Evolutionary conservation across 2,797 vertebrate species (phyloP).

Genomic region (Tamandua tetradactyla): DNA sequence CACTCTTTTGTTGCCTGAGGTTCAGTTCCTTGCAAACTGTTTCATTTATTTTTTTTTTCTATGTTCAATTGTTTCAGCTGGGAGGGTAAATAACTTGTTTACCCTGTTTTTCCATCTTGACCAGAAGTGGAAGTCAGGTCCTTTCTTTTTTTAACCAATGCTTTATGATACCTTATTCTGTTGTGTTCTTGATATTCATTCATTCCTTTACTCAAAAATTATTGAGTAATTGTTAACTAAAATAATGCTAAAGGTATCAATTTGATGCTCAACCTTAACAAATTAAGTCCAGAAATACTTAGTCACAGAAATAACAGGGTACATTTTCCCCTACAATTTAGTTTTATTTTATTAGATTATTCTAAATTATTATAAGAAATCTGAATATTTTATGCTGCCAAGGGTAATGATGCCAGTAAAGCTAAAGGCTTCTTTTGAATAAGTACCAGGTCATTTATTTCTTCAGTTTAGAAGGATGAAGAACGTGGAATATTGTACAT

Average conservation of each 20-base stretch:
- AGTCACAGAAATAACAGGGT: background rate
- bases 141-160: conserved; percentile 20
- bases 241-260: background rate
- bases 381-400: background rate
- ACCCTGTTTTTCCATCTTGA: background rate
- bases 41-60: conserved; percentile 14
- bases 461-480: background rate
- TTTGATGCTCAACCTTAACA: background rate
- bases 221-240: background rate
- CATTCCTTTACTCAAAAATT: background rate
- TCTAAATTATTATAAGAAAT: background rate
- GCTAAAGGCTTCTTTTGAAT: background rate
- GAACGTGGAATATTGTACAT: background rate
- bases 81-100: background rate
- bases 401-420: background rate
- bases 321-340: background rate
- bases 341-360: background rate
- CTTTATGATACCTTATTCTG: background rate
- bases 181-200: background rate
- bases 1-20: background rate
- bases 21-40: background rate
- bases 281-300: conserved; percentile 13
- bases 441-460: background rate
- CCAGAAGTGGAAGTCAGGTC: background rate
- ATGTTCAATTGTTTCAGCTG: conserved; percentile 2